Conservation (phyloP, 1,140 invertebrate species). For the Maniola jurtina region DNA sequence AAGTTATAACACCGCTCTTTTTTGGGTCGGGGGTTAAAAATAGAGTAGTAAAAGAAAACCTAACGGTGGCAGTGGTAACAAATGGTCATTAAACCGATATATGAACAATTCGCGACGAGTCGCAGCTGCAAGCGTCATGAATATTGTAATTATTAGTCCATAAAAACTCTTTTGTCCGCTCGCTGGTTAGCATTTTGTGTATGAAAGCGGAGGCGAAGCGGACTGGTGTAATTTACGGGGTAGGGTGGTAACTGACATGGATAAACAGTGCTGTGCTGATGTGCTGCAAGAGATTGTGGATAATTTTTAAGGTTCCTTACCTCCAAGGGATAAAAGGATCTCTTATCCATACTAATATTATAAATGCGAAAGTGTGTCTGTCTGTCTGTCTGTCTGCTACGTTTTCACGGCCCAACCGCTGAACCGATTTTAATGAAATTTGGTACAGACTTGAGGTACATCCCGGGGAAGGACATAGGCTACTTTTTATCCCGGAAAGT, state of each 20-base stretch:
- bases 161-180: conserved; percentile 38
- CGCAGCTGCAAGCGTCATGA: conserved; percentile 32
- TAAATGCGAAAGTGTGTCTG: too few species aligned
- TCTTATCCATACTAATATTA: too few species aligned
- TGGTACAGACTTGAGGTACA: too few species aligned
- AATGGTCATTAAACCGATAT: conserved; percentile 1
- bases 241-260: conserved; percentile 28
- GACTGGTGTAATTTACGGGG: conserved; percentile 32
- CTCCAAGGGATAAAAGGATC: not conserved
- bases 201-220: conserved; percentile 32
- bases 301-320: not conserved
- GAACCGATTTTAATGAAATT: too few species aligned
- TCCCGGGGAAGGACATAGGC: too few species aligned
- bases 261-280: conserved; percentile 27
- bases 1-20: too few species aligned
- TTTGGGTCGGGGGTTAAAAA: too few species aligned
- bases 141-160: conserved; percentile 40
- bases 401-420: too few species aligned
- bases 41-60: not conserved
- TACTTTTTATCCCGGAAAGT: too few species aligned
- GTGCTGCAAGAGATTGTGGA: not conserved
- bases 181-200: conserved; percentile 35
- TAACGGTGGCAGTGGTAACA: not conserved
- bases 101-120: conserved; percentile 15
- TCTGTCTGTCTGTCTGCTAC: too few species aligned